These are phyloP conservation scores for Baronia brevicornis DNA, from an alignment of 2,888 invertebrate genomes.

Conservation along the genomic window DNA sequence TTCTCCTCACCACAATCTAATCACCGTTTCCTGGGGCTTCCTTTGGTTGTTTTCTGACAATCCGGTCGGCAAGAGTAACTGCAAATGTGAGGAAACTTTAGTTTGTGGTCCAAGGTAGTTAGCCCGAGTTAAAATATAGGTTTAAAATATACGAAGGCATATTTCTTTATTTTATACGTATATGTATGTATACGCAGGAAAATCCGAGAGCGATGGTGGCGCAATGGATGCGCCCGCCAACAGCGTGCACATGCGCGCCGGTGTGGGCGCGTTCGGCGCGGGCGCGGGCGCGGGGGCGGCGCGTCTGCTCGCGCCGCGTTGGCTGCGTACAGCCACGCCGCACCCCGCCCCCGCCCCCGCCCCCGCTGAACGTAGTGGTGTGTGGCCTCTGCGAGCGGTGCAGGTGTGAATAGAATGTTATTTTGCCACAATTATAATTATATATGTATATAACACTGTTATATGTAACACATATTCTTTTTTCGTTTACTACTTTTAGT, in stretches of 20 bases:
- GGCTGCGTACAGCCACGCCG: conserved; percentile 22
- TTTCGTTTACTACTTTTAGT: not conserved
- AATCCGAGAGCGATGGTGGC: conserved; percentile 18
- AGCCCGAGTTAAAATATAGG: no score
- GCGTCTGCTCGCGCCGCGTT: conserved; percentile 25
- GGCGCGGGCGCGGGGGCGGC: conserved; percentile 16
- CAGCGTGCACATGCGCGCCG: conserved; percentile 51
- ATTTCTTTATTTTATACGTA: not conserved
- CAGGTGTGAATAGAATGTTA: conserved; percentile 37
- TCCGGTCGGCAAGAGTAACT: no score
- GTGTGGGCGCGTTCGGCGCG: conserved; percentile 24
- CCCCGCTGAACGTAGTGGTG: conserved; percentile 65
- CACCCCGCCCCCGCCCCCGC: conserved; percentile 50
- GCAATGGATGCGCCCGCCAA: conserved; percentile 50
- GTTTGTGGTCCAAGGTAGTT: no score
- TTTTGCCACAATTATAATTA: no score
- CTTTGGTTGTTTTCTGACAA: no score
- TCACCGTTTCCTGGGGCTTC: no score
- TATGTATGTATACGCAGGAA: conserved; percentile 16
- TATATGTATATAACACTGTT: not conserved
- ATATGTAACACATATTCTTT: not conserved
- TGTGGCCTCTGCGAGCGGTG: conserved; percentile 47
- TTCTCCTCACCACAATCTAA: no score
- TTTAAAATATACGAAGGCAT: no score
- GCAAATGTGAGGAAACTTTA: no score